A percentile compares a stretch with the other conserved stretches of the same genome.
Conservation (phyloP, 2,888 invertebrate genomes). For the Lamellibrachia columna region DNA sequence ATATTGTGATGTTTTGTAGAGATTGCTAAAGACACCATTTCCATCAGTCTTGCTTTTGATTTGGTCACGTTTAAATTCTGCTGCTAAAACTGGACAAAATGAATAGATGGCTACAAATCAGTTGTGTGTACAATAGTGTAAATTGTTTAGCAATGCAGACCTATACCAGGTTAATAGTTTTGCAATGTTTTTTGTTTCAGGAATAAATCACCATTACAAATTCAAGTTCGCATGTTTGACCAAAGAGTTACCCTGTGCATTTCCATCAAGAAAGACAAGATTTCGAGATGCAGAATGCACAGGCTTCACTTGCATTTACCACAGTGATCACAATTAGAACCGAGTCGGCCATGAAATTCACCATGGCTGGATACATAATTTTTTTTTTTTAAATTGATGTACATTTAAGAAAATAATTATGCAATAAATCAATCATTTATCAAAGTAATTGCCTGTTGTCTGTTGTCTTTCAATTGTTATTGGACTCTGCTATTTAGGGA, state of each 20-base stretch:
- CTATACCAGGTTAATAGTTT: not conserved
- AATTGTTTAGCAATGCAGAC: not conserved
- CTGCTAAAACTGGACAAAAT: too few relatives aligned
- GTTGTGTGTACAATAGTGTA: not conserved
- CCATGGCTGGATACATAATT: not conserved
- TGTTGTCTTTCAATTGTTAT: not conserved
- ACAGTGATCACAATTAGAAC: not conserved
- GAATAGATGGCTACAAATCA: too few relatives aligned
- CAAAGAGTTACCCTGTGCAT: not conserved
- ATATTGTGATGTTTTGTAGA: too few relatives aligned
- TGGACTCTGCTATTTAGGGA: too few relatives aligned
- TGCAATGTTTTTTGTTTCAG: not conserved
- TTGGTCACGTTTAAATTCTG: too few relatives aligned
- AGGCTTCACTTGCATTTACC: not conserved
- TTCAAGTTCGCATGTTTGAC: not conserved
- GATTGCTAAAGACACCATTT: too few relatives aligned
- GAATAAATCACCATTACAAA: not conserved
- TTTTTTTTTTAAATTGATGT: not conserved
- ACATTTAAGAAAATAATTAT: slow-evolving; percentile 12
- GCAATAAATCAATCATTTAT: not conserved
- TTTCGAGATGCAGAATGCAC: not conserved
- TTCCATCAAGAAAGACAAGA: slow-evolving; percentile 5
- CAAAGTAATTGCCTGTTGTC: not conserved
- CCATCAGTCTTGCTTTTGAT: too few relatives aligned
- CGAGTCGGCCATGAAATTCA: not conserved